phyloP scores from a whole-genome alignment of 2,888 invertebrate species.

The Torymus auratus region DNA sequence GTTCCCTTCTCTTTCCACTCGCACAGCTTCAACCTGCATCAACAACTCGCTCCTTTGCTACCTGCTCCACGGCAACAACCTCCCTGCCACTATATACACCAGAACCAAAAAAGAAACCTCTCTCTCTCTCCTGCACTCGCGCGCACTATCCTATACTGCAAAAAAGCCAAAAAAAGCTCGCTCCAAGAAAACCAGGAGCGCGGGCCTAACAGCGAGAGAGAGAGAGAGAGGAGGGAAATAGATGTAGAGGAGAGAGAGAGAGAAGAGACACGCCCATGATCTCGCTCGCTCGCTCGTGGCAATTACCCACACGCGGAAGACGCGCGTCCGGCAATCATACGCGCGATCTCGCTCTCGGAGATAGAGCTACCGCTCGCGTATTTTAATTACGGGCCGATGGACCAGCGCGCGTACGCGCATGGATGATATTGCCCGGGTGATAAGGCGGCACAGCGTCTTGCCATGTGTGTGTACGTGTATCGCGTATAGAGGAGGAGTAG shows the following conservation, averaged over 20 bases:
- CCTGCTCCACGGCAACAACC: too few species aligned
- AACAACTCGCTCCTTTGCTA: too few species aligned
- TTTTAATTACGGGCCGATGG: conserved; percentile 57
- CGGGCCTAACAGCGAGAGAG: too few species aligned
- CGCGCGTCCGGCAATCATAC: conserved; percentile 58
- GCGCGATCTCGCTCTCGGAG: conserved; percentile 45
- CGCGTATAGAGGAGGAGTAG: background rate
- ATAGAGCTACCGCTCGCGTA: conserved; percentile 44
- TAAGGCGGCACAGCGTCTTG: too few species aligned
- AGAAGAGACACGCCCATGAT: conserved; percentile 55
- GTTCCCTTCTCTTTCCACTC: background rate
- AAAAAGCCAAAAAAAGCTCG: conserved; percentile 4
- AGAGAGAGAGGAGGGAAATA: conserved; percentile 1
- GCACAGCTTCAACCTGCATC: too few species aligned
- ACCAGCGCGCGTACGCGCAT: background rate
- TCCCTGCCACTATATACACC: too few species aligned
- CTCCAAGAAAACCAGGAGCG: too few species aligned
- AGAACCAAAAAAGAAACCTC: too few species aligned
- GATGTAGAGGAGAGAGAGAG: background rate
- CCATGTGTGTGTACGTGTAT: background rate
- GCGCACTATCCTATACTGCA: background rate
- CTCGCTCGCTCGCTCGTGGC: conserved; percentile 28
- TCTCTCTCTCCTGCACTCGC: too few species aligned
- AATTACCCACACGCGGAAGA: conserved; percentile 60
- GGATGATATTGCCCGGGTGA: too few species aligned